Evolutionary conservation across 2,888 invertebrate genomes (phyloP), one percentile per base, ranked within the genome.

Genomic region (Galerucella calmariensis): DNA sequence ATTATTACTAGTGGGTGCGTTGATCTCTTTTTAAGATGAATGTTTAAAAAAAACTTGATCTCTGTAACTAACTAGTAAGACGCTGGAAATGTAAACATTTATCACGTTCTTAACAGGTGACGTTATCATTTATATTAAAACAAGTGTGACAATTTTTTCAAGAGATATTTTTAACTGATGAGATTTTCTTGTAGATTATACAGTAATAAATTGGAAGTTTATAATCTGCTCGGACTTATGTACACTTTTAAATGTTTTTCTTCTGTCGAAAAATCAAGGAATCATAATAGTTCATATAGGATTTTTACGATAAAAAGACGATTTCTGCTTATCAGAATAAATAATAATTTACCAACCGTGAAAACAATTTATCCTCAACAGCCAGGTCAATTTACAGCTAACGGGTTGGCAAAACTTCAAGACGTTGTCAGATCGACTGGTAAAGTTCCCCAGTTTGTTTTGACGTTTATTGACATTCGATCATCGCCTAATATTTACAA

Each of bases 81-180:
- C 44, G 16, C n/a, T 41, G 41, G 41, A 62, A 44, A 56, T 67
- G 8, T 44, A 51, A 46, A 59, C 35, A 71, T 72, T 56, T 59
- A 66, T 71, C 59, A 72, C 58, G 66, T 72, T 58, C 35, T 66
- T 66, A 72, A 72, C 72, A 72, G 72, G 72, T 72, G 72, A 41
- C 48, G 59, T 56, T 72, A 72, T 72, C 59, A 59, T 72, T 72
- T 59, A 72, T 67, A 56, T 72, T 72, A 66, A 72, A 72, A 67
- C 48, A 51, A 66, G 53, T 46, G 56, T 71, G 56, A 46, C 58
- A 14, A 24, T 71, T 71, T 71, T 71, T 58, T 65, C 6, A 11
- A 12, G 35, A 59, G 65, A 24, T 70, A 53, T 63, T 44, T 67
- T 56, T 72, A 72, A 59, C 66, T 59, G 11, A 27, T 44, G 41